Evolutionary conservation across 2,888 invertebrate species (phyloP).

Genomic region (Chelonus formosanus): DNA sequence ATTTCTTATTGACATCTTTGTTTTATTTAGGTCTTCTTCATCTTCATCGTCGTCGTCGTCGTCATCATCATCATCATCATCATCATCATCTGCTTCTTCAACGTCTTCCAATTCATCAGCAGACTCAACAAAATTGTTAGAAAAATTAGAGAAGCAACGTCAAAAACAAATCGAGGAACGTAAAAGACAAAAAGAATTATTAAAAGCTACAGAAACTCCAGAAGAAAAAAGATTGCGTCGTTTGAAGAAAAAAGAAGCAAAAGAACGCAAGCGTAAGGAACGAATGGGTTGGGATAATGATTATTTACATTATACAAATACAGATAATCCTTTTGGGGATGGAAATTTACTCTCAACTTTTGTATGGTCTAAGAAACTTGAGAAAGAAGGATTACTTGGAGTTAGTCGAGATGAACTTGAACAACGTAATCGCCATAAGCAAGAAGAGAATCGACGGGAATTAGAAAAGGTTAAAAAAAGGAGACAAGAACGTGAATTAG

Average conservation of each 20-base stretch:
- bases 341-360: constrained; percentile 93
- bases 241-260: constrained; percentile 88
- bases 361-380: constrained; percentile 95
- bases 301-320: constrained; percentile 95
- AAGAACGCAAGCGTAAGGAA: constrained; percentile 86
- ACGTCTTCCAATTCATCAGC: constrained; percentile 64
- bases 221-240: constrained; percentile 90
- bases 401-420: constrained; percentile 84
- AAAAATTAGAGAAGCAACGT: constrained; percentile 78
- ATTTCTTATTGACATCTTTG: too few species aligned
- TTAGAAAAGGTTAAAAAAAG: constrained; percentile 93
- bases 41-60: constrained; percentile 34
- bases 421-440: constrained; percentile 82
- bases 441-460: constrained; percentile 90
- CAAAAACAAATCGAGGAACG: constrained; percentile 73
- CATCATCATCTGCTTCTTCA: constrained; percentile 46
- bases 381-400: constrained; percentile 88
- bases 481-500: constrained; percentile 86
- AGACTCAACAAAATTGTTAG: constrained; percentile 73
- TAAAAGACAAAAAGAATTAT: constrained; percentile 75
- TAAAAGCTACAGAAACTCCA: constrained; percentile 92
- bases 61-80: constrained; percentile 49
- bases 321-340: constrained; percentile 99
- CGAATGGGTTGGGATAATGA: constrained; percentile 98
- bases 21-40: too few species aligned